Conservation (phyloP, 2,797 vertebrate genomes). For the Sylvia borin region DNA sequence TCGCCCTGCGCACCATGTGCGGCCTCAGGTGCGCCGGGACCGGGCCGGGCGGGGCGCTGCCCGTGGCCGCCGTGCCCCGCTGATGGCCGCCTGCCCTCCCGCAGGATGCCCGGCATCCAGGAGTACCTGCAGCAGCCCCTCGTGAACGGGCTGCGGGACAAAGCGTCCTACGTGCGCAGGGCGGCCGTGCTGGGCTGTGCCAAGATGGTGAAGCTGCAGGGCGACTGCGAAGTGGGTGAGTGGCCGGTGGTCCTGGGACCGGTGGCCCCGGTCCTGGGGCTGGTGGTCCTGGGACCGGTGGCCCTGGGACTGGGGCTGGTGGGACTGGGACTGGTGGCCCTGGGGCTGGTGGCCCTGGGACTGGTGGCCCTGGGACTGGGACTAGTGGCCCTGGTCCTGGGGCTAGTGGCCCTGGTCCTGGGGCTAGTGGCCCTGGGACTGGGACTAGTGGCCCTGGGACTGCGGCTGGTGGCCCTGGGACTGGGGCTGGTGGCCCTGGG, state of each 20-base stretch:
- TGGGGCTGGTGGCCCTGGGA: background rate
- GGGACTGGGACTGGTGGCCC: background rate
- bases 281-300: background rate
- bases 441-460: background rate
- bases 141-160: conserved; percentile 86
- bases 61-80: background rate
- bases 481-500: background rate
- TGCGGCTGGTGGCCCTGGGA: background rate
- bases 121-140: conserved; percentile 94
- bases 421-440: background rate
- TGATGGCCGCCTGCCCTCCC: background rate
- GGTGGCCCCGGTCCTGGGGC: background rate
- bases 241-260: background rate
- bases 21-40: conserved; percentile 82
- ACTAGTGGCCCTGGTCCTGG: background rate
- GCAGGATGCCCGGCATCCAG: conserved; percentile 89
- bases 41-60: background rate
- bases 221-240: conserved; percentile 83
- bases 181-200: conserved; percentile 93
- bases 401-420: background rate
- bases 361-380: background rate
- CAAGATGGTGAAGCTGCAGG: conserved; percentile 88
- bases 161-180: conserved; percentile 91
- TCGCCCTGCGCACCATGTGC: conserved; percentile 93
- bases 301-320: background rate